Evolutionary conservation across 2,797 vertebrate genomes (phyloP).

Genomic region (Coreius guichenoti): DNA sequence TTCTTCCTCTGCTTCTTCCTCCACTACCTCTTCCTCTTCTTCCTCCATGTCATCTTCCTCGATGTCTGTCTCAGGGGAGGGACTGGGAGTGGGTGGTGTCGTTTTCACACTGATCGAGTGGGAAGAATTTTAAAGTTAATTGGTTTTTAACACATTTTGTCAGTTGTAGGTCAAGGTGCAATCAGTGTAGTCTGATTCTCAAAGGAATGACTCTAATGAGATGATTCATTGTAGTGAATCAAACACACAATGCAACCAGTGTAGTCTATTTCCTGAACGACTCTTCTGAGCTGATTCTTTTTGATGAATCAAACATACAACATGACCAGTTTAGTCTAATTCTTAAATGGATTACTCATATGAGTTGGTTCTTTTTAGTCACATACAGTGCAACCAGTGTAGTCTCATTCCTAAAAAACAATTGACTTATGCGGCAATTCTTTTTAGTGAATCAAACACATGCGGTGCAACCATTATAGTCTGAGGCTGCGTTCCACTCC

Average conservation of each 20-base stretch:
- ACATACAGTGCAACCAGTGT: neutral
- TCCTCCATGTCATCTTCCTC: slow-evolving; percentile 62
- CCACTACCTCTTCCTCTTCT: slow-evolving; percentile 66
- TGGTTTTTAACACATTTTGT: neutral
- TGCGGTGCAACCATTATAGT: neutral
- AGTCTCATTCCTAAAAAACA: neutral
- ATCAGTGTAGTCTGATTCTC: neutral
- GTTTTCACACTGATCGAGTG: slow-evolving; percentile 71
- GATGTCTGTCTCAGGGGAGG: slow-evolving; percentile 72
- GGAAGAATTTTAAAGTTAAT: neutral
- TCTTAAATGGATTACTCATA: neutral
- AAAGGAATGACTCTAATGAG: neutral
- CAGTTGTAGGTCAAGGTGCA: neutral
- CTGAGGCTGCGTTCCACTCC: too few relatives aligned
- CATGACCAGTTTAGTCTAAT: neutral
- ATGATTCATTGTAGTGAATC: neutral
- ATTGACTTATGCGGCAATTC: neutral
- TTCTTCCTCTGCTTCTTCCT: slow-evolving; percentile 69
- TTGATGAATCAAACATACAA: neutral
- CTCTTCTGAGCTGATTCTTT: neutral
- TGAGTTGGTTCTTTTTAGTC: neutral
- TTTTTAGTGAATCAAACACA: neutral
- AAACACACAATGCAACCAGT: neutral
- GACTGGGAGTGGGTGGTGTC: slow-evolving; percentile 70
- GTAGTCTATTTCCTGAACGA: neutral